Base-by-base conservation (phyloP, 64 coral and sea anemone species). In the Montipora sp. region DNA sequence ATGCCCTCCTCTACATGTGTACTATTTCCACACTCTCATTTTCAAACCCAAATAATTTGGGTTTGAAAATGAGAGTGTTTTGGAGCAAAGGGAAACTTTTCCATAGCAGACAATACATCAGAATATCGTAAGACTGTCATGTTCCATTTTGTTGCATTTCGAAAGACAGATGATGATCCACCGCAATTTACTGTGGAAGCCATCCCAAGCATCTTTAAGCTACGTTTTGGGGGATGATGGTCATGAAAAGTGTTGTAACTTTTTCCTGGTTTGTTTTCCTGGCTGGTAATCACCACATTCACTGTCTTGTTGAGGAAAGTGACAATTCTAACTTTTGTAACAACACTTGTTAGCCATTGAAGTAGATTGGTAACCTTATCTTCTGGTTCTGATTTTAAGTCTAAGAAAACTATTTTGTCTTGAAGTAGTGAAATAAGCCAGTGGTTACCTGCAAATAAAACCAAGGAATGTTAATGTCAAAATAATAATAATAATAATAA, bases 391-490 rank as follows among this genome's bases (percentile, higher is more conserved):
- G 60, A 63, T 63, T 12, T 63, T 63, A 11, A 12, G 60, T 63
- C 60, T 63, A 63, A 63, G 14, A 63, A 47, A 48, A 77, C 36
- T 14, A 16, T 77, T 77, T 77, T 77, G 27, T 48, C 75, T 77
- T 9, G 7, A 16, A 77, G 27, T 14, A 10, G 5, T 77, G 75
- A 47, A 77, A 77, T 48, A 48, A 77, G 75, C 75, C 75, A 48
- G 46, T 46, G 36, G 5, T 77, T 44, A 77, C 46, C 75, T 77
- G 45, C 24, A 77, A 77, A 48, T 77, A 77, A 36, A 77, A 77
- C 13, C 27, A 77, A 77, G 59, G 59, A 63, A 63, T 63, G 59
- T 63, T 12, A 12, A 14, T 63, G 60, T 63, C 14, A 63, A 63
- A 63, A 63, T 63, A 63, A 16, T 63, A 16, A 2, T 14, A 57